A percentile compares a stretch with the other conserved stretches of the same genome.
Conservation (phyloP, 2,797 vertebrate species). For the Schizopygopsis pylzovi region DNA sequence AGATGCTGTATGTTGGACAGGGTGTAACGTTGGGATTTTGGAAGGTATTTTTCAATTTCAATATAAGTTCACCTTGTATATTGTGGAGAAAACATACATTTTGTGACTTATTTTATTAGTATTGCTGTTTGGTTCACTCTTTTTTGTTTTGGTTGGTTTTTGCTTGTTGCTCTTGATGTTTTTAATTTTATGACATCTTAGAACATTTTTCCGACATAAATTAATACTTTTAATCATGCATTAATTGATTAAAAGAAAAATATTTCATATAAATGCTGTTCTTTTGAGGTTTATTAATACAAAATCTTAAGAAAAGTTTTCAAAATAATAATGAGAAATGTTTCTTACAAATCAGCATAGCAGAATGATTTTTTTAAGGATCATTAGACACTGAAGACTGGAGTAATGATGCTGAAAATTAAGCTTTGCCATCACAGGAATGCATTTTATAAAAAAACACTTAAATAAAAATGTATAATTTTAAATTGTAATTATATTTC, state of each 20-base stretch:
- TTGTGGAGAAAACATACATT: not conserved
- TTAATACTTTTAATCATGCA: not conserved
- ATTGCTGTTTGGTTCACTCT: not conserved
- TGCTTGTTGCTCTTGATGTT: not conserved
- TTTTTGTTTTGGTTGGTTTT: not conserved
- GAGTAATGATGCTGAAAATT: not conserved
- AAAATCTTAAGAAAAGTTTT: not conserved
- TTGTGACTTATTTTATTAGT: not conserved
- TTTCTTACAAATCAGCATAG: not conserved
- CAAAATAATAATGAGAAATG: not conserved
- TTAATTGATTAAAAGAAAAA: not conserved
- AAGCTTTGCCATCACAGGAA: not conserved
- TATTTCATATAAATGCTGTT: no score
- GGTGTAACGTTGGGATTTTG: conserved; percentile 86
- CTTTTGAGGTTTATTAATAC: not conserved
- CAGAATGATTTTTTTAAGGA: not conserved
- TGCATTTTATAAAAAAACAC: not conserved
- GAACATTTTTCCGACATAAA: not conserved
- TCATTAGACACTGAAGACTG: not conserved
- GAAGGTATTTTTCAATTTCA: conserved; percentile 77
- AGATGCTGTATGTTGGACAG: conserved; percentile 77
- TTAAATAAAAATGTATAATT: not conserved
- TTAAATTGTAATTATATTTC: not conserved
- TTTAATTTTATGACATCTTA: not conserved
- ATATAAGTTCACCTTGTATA: not conserved